Evolutionary conservation across 2,113 vertebrate genomes (phyloP).

Genomic region (Burhinus bistriatus): DNA sequence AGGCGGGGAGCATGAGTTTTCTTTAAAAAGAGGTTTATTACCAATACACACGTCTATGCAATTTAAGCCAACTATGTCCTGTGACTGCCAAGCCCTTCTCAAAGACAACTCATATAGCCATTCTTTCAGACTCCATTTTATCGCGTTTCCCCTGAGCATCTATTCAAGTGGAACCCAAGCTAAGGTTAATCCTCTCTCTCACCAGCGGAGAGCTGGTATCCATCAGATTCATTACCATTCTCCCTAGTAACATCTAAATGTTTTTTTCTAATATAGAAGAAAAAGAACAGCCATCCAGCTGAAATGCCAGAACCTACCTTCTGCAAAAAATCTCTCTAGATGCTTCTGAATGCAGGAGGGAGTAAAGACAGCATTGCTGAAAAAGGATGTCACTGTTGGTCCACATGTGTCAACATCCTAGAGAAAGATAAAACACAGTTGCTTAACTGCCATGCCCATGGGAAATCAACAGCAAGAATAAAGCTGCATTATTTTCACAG

Average conservation of each 20-base stretch:
- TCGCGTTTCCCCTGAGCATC: background rate
- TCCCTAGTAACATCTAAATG: background rate
- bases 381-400: slow-evolving; percentile 42
- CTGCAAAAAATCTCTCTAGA: slow-evolving; percentile 11
- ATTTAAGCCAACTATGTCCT: background rate
- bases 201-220: background rate
- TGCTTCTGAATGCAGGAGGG: slow-evolving; percentile 18
- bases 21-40: background rate
- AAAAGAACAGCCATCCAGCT: background rate
- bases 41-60: background rate
- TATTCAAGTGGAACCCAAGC: background rate
- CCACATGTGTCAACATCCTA: slow-evolving; percentile 64
- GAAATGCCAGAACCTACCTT: slow-evolving; percentile 55
- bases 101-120: background rate
- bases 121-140: background rate
- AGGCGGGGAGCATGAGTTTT: background rate
- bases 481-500: slow-evolving; percentile 5
- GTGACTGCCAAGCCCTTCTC: background rate
- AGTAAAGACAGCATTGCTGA: slow-evolving; percentile 3
- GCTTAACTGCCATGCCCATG: slow-evolving; percentile 7
- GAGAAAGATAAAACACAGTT: slow-evolving; percentile 34
- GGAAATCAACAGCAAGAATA: slow-evolving; percentile 28
- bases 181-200: background rate
- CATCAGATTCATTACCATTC: background rate
- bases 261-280: background rate